A percentile compares a stretch with the other conserved stretches of the same genome.
These are phyloP conservation scores for Aldabrachelys gigantea DNA, from an alignment of 2,113 vertebrate genomes.

Conservation along the genomic window DNA sequence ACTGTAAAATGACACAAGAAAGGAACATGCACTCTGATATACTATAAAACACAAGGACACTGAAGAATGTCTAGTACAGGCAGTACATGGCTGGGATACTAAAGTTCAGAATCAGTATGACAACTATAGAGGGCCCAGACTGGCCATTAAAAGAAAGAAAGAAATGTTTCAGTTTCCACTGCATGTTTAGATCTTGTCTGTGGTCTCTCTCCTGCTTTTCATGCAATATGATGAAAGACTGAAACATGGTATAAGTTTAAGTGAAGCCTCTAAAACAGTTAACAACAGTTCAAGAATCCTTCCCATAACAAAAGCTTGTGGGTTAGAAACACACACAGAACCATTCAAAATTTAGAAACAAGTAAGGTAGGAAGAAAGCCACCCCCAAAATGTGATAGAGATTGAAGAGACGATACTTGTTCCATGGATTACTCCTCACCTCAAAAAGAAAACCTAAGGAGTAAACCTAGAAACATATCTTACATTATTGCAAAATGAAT, in stretches of 20 bases:
- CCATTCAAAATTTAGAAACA: background rate
- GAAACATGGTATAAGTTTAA: background rate
- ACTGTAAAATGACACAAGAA: conserved; percentile 77
- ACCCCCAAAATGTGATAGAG: background rate
- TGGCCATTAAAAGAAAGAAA: background rate
- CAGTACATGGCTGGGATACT: background rate
- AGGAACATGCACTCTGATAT: background rate
- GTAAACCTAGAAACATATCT: background rate
- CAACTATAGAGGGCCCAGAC: background rate
- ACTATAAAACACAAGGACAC: background rate
- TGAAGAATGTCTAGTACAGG: background rate
- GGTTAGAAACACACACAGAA: background rate
- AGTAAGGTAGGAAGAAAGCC: background rate
- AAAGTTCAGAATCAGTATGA: background rate
- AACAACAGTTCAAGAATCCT: background rate
- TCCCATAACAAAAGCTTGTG: background rate
- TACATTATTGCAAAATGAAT: background rate
- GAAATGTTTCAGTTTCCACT: background rate
- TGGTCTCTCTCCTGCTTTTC: background rate
- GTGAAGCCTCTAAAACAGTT: background rate
- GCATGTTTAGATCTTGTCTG: background rate
- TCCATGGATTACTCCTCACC: background rate
- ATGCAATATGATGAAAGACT: background rate
- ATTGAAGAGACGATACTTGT: background rate
- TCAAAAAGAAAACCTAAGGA: background rate